phyloP scores from a whole-genome alignment of 2,113 vertebrate species.

The Trichechus manatus region DNA sequence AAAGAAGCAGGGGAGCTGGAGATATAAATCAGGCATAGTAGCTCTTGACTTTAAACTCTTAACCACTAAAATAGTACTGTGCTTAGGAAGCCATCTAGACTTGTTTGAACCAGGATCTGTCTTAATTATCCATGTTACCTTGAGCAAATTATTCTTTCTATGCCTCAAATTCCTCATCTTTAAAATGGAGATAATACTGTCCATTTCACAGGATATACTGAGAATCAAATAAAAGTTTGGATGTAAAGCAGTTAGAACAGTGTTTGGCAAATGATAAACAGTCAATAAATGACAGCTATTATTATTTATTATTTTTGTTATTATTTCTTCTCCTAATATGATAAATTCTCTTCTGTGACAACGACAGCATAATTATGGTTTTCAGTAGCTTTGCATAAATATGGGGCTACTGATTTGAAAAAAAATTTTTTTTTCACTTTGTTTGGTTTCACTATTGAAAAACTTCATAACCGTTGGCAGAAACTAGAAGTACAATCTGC shows the following conservation, averaged over 20 bases:
- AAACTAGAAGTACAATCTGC: not conserved
- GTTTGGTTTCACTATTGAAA: not conserved
- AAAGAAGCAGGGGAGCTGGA: not conserved
- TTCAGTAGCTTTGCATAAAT: not conserved
- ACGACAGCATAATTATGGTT: slow-evolving; percentile 12
- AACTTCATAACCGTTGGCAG: not conserved
- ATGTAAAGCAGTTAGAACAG: not conserved
- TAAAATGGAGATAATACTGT: not conserved
- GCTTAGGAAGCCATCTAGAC: not conserved
- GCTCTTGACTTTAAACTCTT: not conserved
- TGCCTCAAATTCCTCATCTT: not conserved
- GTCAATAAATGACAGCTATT: not conserved
- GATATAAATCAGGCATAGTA: not conserved
- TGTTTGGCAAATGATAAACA: not conserved
- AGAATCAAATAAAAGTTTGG: slow-evolving; percentile 32
- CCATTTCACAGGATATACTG: not conserved
- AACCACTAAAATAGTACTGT: not conserved
- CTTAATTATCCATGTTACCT: not conserved
- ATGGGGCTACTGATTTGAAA: not conserved
- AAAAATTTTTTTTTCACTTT: not conserved
- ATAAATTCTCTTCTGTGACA: slow-evolving; percentile 39
- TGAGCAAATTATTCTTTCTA: not conserved
- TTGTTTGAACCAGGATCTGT: not conserved
- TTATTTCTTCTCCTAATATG: not conserved
- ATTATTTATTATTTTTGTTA: slow-evolving; percentile 10